A percentile compares a stretch with the other conserved stretches of the same genome.
These are phyloP conservation scores for Myotis yumanensis DNA, from an alignment of 2,113 vertebrate species.

Conservation along the genomic window DNA sequence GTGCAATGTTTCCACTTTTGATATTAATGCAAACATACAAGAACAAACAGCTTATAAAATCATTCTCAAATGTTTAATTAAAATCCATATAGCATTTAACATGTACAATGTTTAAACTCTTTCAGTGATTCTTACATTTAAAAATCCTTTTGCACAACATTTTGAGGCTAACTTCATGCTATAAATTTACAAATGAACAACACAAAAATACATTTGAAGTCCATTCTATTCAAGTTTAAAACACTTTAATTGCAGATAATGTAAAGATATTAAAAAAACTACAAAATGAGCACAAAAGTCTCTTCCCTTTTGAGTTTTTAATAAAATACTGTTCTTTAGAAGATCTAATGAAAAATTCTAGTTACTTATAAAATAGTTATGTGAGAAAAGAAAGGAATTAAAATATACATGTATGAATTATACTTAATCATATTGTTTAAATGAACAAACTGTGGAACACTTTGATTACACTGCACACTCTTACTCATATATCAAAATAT, in stretches of 20 bases:
- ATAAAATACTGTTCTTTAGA: constrained; percentile 90
- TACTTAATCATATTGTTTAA: constrained; percentile 72
- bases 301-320: constrained; percentile 87
- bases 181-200: constrained; percentile 85
- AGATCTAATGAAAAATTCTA: constrained; percentile 89
- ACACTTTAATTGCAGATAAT: constrained; percentile 85
- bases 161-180: constrained; percentile 83
- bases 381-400: constrained; percentile 81
- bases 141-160: constrained; percentile 83
- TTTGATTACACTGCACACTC: constrained; percentile 62
- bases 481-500: constrained; percentile 64
- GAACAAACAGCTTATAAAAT: constrained; percentile 79
- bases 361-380: constrained; percentile 87
- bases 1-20: constrained; percentile 59
- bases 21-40: constrained; percentile 79
- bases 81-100: constrained; percentile 81
- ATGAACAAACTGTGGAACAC: constrained; percentile 69
- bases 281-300: constrained; percentile 87
- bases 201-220: constrained; percentile 86
- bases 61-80: constrained; percentile 83
- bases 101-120: constrained; percentile 77
- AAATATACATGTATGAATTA: constrained; percentile 75
- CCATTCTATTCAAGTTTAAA: constrained; percentile 85
- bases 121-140: constrained; percentile 82
- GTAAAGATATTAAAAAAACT: constrained; percentile 86